phyloP scores from a whole-genome alignment of 2,797 vertebrate genomes.

The Clarias fuscus region DNA sequence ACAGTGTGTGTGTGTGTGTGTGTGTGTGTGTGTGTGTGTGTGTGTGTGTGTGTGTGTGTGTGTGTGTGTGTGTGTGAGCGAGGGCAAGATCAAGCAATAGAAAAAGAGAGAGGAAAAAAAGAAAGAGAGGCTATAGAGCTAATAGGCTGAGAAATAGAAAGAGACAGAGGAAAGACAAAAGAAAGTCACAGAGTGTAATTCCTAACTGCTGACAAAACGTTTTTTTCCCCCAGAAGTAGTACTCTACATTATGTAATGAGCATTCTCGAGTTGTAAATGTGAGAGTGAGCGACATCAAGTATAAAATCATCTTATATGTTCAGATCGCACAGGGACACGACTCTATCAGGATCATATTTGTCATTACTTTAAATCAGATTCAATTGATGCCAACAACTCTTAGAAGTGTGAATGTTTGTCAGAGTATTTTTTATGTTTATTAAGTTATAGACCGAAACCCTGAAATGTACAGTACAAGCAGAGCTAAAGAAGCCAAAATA shows the following conservation, averaged over 20 bases:
- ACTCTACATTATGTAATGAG: conserved; percentile 39
- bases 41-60: too few species aligned
- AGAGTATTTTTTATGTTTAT: background rate
- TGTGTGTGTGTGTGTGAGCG: too few species aligned
- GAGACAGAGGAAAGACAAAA: conserved; percentile 9
- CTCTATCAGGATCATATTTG: background rate
- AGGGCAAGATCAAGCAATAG: background rate
- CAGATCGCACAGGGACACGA: conserved; percentile 24
- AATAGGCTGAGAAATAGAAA: conserved; percentile 11
- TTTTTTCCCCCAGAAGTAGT: conserved; percentile 36
- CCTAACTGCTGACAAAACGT: conserved; percentile 38
- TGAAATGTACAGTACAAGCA: too few species aligned
- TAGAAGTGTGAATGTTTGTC: background rate
- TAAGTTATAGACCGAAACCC: background rate
- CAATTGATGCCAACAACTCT: background rate
- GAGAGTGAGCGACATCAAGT: conserved; percentile 11
- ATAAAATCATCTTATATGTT: background rate
- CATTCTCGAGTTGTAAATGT: conserved; percentile 10
- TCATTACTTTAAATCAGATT: background rate
- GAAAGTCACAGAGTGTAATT: conserved; percentile 28
- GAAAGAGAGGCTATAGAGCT: background rate
- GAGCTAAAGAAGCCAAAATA: background rate
- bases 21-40: too few species aligned
- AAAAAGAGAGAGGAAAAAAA: background rate
- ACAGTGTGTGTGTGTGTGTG: too few species aligned